Conservation (phyloP, 2,113 vertebrate genomes). For the Elaphurus davidianus region DNA sequence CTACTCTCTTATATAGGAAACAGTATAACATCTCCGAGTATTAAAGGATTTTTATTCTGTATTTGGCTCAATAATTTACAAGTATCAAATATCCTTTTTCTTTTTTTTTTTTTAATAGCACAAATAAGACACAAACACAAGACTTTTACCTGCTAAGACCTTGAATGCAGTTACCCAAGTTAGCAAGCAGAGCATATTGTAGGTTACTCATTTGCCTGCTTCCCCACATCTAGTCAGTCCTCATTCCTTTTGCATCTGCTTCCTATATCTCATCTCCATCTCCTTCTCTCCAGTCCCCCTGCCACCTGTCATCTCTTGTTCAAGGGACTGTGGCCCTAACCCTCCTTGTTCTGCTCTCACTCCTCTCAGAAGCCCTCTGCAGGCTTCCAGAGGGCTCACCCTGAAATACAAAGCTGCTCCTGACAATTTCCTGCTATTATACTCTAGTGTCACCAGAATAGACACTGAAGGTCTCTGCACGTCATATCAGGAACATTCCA, state of each 20-base stretch:
- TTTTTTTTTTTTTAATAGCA: conserved; percentile 4
- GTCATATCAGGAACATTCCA: not conserved
- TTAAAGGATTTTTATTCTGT: not conserved
- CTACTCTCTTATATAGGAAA: not conserved
- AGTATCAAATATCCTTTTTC: not conserved
- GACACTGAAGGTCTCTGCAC: not conserved
- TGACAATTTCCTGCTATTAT: accelerated
- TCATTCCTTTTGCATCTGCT: not conserved
- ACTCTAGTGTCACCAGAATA: not conserved
- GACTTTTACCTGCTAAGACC: not conserved
- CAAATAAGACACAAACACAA: not conserved
- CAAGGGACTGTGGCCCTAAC: not conserved
- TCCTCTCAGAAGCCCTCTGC: not conserved
- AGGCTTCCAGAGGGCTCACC: not conserved
- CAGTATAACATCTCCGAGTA: not conserved
- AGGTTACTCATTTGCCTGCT: not conserved
- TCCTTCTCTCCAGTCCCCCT: not conserved
- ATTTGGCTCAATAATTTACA: not conserved
- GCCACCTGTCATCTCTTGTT: not conserved
- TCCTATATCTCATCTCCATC: not conserved
- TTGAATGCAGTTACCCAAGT: not conserved
- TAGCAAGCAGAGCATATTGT: not conserved
- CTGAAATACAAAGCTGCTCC: not conserved
- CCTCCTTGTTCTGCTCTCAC: not conserved
- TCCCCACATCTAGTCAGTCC: too few species aligned